Base-by-base conservation (phyloP, 2,113 vertebrate genomes). In the Lepus timidus region DNA sequence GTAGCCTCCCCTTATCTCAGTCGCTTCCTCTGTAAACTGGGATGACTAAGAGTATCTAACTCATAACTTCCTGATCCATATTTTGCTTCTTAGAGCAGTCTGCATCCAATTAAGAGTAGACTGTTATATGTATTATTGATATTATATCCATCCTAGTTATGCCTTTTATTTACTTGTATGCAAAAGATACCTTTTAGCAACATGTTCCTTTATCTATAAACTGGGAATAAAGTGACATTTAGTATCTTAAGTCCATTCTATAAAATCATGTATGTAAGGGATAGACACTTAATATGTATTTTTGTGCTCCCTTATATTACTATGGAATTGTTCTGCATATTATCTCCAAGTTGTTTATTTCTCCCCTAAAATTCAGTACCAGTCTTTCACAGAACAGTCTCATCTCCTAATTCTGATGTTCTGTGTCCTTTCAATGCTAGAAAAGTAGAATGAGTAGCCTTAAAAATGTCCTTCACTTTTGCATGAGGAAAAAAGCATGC, bases 201-300 rank as follows among this genome's bases (percentile, higher is more conserved):
- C 23, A 79, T 61, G 6, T 88, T 91, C 76, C n/a, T 68, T 52
- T 91, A 36, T 64, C n/a, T 83, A 49, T 7, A 96, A 79, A 20
- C 10, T 68, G 19, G 44, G 9, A 82, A 52, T 52, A 36, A 86
- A 89, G 10, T 70, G 39, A 39, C 16, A 65, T 9, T n/a, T 51
- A 55, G 3, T 75, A 84, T 5, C n/a, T 83, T 76, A 22, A 61
- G 58, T 12, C 61, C 12, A 33, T 61, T 74, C 9, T 20, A 36
- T 65, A 73, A 49, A 91, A 64, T 85, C 3, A 75, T 81, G 64
- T 78, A 14, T 51, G 52, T n/a, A 27, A 8, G 33, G 31, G 8
- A 31, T 31, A 82, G 17, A n/a, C 0, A 20, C 39, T 68, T 22
- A 68, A 5, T 64, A 78, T 23, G 2, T 74, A 58, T 58, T 58